phyloP scores from a whole-genome alignment of 1,140 invertebrate genomes.

The Scaptomyza montana region DNA sequence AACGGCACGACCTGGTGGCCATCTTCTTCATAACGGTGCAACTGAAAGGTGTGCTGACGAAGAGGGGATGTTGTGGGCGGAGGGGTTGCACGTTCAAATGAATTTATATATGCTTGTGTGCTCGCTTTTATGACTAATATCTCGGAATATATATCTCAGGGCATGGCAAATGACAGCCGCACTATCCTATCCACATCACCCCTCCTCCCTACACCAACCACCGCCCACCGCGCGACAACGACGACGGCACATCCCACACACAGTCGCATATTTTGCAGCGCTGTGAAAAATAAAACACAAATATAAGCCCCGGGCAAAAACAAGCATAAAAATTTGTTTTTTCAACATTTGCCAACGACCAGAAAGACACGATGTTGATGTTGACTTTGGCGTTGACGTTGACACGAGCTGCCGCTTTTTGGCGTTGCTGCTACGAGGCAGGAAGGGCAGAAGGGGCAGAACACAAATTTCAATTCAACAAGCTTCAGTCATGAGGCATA shows the following conservation, averaged over 20 bases:
- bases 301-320: constrained; percentile 73
- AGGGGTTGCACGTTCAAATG: constrained; percentile 68
- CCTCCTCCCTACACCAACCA: background rate
- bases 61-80: background rate
- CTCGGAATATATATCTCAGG: constrained; percentile 75
- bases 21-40: constrained; percentile 74
- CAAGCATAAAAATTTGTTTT: constrained; percentile 83
- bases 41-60: constrained; percentile 16
- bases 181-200: constrained; percentile 50
- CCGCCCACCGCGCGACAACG: constrained; percentile 5
- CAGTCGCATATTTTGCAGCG: constrained; percentile 72
- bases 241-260: constrained; percentile 26
- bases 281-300: constrained; percentile 79
- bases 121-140: constrained; percentile 81
- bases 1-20: constrained; percentile 73
- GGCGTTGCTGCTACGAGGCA: constrained; percentile 34
- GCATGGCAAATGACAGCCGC: constrained; percentile 51
- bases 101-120: constrained; percentile 66
- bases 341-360: constrained; percentile 81
- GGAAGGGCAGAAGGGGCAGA: background rate
- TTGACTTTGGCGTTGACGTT: constrained; percentile 14
- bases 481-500: constrained; percentile 27
- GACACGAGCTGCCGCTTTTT: constrained; percentile 41
- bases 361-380: constrained; percentile 54
- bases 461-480: constrained; percentile 26